Conservation (phyloP, 1,140 invertebrate genomes). For the Drosophila virilis region DNA sequence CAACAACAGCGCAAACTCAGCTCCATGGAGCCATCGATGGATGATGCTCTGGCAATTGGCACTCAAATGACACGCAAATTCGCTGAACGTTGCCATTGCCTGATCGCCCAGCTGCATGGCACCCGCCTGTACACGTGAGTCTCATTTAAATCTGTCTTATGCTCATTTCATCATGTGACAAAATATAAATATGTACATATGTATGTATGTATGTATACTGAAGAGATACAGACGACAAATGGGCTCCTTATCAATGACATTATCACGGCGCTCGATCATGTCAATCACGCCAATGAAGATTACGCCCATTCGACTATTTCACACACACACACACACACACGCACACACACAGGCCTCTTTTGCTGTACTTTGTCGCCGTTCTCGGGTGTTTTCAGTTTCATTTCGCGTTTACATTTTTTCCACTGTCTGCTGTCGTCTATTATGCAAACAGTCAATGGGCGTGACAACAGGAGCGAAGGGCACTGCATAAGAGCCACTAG, state of each 20-base stretch:
- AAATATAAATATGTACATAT: neutral
- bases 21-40: constrained; percentile 76
- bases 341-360: constrained; percentile 12
- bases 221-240: neutral
- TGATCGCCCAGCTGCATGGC: constrained; percentile 66
- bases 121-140: constrained; percentile 77
- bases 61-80: constrained; percentile 76
- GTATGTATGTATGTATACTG: neutral
- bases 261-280: constrained; percentile 57
- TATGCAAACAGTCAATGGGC: constrained; percentile 49
- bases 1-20: constrained; percentile 69
- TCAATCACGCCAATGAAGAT: constrained; percentile 51
- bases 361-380: constrained; percentile 21
- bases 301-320: constrained; percentile 14
- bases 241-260: constrained; percentile 48
- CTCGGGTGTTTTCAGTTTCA: constrained; percentile 25
- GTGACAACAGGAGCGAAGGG: constrained; percentile 16
- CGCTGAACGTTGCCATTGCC: constrained; percentile 58
- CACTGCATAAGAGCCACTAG: neutral
- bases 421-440: constrained; percentile 28
- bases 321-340: constrained; percentile 5
- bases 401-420: constrained; percentile 20
- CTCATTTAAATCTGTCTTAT: neutral
- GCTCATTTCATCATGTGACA: constrained; percentile 49
- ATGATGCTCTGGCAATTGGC: constrained; percentile 76